These are phyloP conservation scores for Leptopilina drosophilae DNA, from an alignment of 2,888 invertebrate genomes.

Conservation along the genomic window DNA sequence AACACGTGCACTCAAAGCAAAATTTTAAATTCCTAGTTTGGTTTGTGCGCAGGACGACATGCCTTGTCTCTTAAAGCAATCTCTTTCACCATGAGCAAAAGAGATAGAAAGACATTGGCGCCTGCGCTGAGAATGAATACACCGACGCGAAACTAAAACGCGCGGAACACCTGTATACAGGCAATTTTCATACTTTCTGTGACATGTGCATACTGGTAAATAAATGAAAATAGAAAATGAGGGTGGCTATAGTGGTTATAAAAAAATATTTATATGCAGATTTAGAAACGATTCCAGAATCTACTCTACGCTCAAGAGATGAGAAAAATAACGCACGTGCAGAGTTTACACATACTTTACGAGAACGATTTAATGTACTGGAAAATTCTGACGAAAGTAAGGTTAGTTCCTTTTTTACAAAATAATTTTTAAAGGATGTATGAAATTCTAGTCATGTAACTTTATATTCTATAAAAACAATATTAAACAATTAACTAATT, in stretches of 20 bases:
- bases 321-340: neutral
- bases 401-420: neutral
- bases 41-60: neutral
- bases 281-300: conserved; percentile 4
- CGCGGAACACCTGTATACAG: too few relatives aligned
- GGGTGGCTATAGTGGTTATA: neutral
- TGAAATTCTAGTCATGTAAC: neutral
- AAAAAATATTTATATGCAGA: neutral
- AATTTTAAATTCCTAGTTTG: neutral
- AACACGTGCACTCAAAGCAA: conserved; percentile 5
- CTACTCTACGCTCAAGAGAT: conserved; percentile 1
- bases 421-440: neutral
- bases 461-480: neutral
- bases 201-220: neutral
- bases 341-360: neutral
- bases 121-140: too few relatives aligned
- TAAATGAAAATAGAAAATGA: neutral
- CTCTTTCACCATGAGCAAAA: too few relatives aligned
- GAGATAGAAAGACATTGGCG: too few relatives aligned
- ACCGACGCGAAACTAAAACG: too few relatives aligned
- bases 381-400: neutral
- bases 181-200: too few relatives aligned
- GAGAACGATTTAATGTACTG: neutral
- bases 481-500: neutral
- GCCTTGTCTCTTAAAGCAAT: neutral